phyloP scores from a whole-genome alignment of 2,888 invertebrate species.

The Norana najaformis region DNA sequence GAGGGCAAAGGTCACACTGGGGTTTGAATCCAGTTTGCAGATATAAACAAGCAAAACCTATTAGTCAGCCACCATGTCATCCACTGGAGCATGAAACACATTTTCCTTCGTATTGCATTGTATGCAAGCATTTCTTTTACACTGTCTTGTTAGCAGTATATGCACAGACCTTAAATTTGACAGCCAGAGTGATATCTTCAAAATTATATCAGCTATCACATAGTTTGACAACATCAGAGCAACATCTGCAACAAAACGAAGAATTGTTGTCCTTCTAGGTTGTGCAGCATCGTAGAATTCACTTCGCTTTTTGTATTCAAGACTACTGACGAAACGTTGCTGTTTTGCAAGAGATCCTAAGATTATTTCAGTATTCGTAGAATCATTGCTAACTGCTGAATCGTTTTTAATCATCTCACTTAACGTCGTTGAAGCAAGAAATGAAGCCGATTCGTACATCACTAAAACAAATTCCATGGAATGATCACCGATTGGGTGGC shows the following conservation, averaged over 20 bases:
- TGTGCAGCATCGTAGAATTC: not conserved
- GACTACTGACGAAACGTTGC: not conserved
- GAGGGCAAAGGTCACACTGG: no score
- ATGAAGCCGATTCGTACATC: not conserved
- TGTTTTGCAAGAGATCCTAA: slow-evolving; percentile 17
- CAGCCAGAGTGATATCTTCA: not conserved
- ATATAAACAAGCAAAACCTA: no score
- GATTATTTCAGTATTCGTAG: not conserved
- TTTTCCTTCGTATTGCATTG: no score
- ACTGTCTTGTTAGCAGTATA: not conserved
- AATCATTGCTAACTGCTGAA: not conserved
- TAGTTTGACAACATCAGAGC: not conserved
- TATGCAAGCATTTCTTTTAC: not conserved
- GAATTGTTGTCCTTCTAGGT: not conserved
- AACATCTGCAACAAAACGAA: not conserved
- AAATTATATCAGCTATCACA: not conserved
- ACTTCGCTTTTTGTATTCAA: not conserved
- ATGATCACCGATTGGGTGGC: not conserved
- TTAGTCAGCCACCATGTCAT: no score
- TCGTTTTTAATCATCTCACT: not conserved
- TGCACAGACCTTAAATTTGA: not conserved
- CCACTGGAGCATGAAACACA: no score
- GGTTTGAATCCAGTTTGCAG: no score
- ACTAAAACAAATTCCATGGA: not conserved
- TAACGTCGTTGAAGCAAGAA: slow-evolving; percentile 15